These are phyloP conservation scores for Muraenolepis orangiensis DNA, from an alignment of 2,797 vertebrate genomes.

Conservation along the genomic window DNA sequence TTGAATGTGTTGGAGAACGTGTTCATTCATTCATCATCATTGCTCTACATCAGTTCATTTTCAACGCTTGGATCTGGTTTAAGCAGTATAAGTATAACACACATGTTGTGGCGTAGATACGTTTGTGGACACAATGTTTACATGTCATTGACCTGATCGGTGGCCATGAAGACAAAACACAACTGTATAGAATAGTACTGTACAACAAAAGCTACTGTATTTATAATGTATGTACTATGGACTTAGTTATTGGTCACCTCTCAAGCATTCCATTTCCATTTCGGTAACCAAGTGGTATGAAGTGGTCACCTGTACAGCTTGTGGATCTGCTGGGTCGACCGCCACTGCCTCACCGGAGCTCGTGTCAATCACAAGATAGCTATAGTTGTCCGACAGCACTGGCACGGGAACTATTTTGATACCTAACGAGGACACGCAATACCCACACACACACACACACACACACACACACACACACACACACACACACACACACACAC, in stretches of 20 bases:
- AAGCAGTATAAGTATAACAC: background rate
- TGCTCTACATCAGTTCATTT: background rate
- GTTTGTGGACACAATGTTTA: background rate
- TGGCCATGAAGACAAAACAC: background rate
- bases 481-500: slow-evolving; percentile 9
- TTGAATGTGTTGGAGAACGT: background rate
- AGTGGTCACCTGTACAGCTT: slow-evolving; percentile 82
- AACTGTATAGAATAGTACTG: background rate
- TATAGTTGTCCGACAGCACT: slow-evolving; percentile 94
- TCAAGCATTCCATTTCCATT: background rate
- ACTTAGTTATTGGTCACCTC: background rate
- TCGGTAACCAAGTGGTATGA: background rate
- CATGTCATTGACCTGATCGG: background rate
- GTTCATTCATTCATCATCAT: no score
- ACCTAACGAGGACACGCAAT: slow-evolving; percentile 64
- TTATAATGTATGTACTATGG: background rate
- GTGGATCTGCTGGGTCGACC: slow-evolving; percentile 90
- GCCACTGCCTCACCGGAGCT: slow-evolving; percentile 78
- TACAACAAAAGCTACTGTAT: no score
- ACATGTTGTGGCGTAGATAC: background rate
- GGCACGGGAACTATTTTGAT: slow-evolving; percentile 93
- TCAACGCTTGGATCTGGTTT: background rate
- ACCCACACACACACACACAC: background rate
- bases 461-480: background rate
- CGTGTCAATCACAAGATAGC: slow-evolving; percentile 92